These are phyloP conservation scores for Phodopus roborovskii DNA, from an alignment of 2,113 vertebrate species.

Conservation along the genomic window DNA sequence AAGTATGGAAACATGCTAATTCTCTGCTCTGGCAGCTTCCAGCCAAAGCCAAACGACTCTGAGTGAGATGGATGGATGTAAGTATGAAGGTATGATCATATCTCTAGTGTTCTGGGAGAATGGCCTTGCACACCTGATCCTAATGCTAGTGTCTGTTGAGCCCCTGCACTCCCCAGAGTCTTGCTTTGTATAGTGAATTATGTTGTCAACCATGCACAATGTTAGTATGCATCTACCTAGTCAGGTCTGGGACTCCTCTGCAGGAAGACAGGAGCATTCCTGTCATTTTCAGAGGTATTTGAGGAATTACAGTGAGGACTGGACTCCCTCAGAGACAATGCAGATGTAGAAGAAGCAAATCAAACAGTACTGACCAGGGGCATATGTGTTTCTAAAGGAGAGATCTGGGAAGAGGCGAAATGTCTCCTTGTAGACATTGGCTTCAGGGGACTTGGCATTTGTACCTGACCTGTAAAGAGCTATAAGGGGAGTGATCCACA, in stretches of 20 bases:
- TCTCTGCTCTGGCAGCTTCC: background rate
- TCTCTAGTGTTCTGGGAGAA: background rate
- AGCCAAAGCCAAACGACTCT: background rate
- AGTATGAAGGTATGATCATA: background rate
- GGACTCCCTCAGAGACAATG: background rate
- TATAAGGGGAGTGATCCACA: background rate
- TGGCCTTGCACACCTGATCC: background rate
- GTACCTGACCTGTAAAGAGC: background rate
- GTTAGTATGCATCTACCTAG: background rate
- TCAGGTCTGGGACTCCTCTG: background rate
- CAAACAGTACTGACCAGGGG: background rate
- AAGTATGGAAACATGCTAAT: background rate
- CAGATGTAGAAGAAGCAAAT: background rate
- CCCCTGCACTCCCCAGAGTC: background rate
- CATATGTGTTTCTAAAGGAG: background rate
- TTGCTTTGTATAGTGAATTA: background rate
- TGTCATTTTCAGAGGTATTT: background rate
- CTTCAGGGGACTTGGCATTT: background rate
- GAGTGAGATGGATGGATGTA: background rate
- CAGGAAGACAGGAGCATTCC: too few species aligned
- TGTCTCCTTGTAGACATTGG: background rate
- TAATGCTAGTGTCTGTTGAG: too few species aligned
- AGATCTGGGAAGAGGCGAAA: background rate
- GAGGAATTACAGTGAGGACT: background rate
- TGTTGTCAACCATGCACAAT: background rate